phyloP scores from a whole-genome alignment of 2,888 invertebrate species.

The Cataglyphis rosenhaueri region DNA sequence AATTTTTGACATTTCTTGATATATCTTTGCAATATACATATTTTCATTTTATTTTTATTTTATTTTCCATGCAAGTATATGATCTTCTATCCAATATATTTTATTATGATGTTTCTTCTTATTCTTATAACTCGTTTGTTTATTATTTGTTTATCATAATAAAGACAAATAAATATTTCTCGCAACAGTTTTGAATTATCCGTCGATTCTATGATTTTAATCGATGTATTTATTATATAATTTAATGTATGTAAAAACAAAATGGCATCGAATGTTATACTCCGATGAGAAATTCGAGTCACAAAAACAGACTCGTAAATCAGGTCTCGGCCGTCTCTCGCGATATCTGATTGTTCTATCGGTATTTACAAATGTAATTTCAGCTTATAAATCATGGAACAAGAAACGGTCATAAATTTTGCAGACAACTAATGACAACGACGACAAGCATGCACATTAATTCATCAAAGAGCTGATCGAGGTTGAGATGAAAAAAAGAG shows the following conservation, averaged over 20 bases:
- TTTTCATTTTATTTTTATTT: slow-evolving; percentile 21
- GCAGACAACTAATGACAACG: neutral
- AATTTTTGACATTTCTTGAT: neutral
- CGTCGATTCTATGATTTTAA: neutral
- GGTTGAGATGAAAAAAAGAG: neutral
- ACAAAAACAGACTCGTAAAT: slow-evolving; percentile 51
- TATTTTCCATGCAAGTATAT: neutral
- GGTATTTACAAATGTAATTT: slow-evolving; percentile 79
- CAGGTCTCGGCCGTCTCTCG: slow-evolving; percentile 65
- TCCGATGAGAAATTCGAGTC: slow-evolving; percentile 34
- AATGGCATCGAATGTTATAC: neutral
- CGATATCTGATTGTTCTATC: slow-evolving; percentile 78
- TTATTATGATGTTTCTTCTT: neutral
- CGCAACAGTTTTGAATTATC: neutral
- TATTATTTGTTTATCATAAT: slow-evolving; percentile 28
- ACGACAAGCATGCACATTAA: slow-evolving; percentile 2
- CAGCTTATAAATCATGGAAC: slow-evolving; percentile 76
- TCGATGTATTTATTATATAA: neutral
- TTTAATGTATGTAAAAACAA: neutral
- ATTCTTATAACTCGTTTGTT: neutral
- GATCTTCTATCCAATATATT: neutral
- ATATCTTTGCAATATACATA: neutral
- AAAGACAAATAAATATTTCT: slow-evolving; percentile 7
- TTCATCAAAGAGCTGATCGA: neutral
- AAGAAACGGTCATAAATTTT: slow-evolving; percentile 73